Percentiles rank a stretch among this genome's conserved stretches.
These are phyloP conservation scores for Dipus sagitta DNA, from an alignment of 2,797 vertebrate species.

Conservation along the genomic window DNA sequence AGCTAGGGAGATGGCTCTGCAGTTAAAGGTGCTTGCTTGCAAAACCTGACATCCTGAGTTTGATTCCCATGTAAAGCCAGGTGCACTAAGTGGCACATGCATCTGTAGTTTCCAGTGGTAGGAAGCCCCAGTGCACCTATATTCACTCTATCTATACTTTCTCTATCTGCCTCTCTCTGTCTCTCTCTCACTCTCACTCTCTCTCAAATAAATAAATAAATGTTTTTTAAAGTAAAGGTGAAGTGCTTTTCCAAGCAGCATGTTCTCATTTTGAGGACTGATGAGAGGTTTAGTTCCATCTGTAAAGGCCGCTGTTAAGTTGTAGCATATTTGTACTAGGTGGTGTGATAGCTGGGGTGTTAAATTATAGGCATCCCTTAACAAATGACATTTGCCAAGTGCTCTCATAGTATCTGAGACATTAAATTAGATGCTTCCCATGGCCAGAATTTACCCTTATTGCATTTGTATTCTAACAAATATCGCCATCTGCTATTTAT, in stretches of 20 bases:
- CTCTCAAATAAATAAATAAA: too few species aligned
- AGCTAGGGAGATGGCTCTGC: too few species aligned
- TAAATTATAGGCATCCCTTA: slow-evolving; percentile 20
- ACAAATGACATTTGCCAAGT: slow-evolving; percentile 63
- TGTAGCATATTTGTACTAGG: slow-evolving; percentile 35
- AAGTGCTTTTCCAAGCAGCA: slow-evolving; percentile 16
- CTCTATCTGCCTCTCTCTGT: too few species aligned
- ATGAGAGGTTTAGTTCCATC: slow-evolving; percentile 55
- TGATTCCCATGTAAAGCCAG: too few species aligned
- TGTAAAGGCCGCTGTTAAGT: slow-evolving; percentile 59
- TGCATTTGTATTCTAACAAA: slow-evolving; percentile 68
- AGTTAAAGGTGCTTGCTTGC: too few species aligned
- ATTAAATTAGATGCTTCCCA: slow-evolving; percentile 63
- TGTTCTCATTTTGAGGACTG: slow-evolving; percentile 48
- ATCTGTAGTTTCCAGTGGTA: too few species aligned
- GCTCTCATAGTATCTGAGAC: slow-evolving; percentile 61
- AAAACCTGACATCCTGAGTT: too few species aligned
- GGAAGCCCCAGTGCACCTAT: too few species aligned
- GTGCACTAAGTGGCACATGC: too few species aligned
- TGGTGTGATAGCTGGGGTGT: slow-evolving; percentile 38
- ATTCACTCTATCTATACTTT: too few species aligned
- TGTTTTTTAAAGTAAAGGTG: too few species aligned
- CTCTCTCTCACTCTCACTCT: too few species aligned
- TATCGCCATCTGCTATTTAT: slow-evolving; percentile 75
- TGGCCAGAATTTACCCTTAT: slow-evolving; percentile 60